Evolutionary conservation across 2,113 vertebrate species (phyloP).

Genomic region (Cnemophilus loriae): DNA sequence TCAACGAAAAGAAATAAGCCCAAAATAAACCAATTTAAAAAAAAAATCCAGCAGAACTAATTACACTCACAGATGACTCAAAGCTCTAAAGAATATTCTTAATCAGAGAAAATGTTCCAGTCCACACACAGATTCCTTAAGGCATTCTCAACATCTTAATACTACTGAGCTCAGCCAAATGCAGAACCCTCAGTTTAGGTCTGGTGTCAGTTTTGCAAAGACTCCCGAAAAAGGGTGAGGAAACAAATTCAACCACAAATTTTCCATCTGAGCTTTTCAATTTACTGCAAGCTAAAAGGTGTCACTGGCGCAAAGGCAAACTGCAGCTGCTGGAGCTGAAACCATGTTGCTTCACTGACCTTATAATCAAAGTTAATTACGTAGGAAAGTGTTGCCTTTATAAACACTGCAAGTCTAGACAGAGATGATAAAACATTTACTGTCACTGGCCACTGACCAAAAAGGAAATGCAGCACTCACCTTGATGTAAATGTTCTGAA

Average conservation of each 20-base stretch:
- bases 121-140: background rate
- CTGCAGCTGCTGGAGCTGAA: background rate
- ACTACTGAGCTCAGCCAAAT: background rate
- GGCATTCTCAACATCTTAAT: background rate
- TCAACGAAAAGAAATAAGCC: background rate
- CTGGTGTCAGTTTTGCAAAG: background rate
- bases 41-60: background rate
- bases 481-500: conserved; percentile 83
- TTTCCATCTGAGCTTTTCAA: background rate
- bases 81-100: background rate
- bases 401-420: background rate
- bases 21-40: background rate
- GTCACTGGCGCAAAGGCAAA: background rate
- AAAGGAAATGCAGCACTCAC: conserved; percentile 62
- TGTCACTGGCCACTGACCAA: background rate
- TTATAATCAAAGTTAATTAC: background rate
- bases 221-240: background rate
- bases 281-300: background rate
- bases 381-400: rapidly evolving
- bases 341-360: background rate
- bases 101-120: background rate
- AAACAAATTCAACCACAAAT: background rate
- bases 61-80: background rate
- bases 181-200: background rate
- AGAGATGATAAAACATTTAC: background rate